Percentiles rank a stretch among this genome's conserved stretches.
Evolutionary conservation across 1,140 invertebrate genomes (phyloP).

Genomic region (Psilanteris sp.): DNA sequence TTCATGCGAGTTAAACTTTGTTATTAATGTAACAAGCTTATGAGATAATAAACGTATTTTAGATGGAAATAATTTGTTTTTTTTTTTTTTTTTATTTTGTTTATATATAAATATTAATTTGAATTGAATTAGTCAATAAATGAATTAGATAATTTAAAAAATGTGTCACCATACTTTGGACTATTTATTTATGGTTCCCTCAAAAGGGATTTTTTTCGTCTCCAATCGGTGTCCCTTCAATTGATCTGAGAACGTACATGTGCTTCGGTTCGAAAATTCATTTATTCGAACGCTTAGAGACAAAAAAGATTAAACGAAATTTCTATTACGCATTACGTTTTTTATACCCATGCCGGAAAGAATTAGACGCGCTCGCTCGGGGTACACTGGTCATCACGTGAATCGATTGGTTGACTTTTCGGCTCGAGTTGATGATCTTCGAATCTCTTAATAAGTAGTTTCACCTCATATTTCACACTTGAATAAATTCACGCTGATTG

Average conservation of each 20-base stretch:
- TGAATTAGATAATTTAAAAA: too few relatives aligned
- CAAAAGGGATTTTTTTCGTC: too few relatives aligned
- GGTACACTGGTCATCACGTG: slow-evolving; percentile 34
- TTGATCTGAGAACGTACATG: slow-evolving; percentile 40
- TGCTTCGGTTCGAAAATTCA: slow-evolving; percentile 3
- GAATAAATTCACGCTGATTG: slow-evolving; percentile 21
- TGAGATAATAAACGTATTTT: too few relatives aligned
- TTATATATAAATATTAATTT: too few relatives aligned
- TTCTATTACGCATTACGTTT: slow-evolving; percentile 21
- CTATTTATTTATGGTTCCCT: too few relatives aligned
- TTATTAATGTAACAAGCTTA: too few relatives aligned
- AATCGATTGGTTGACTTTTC: slow-evolving; percentile 33
- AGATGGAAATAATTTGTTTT: too few relatives aligned
- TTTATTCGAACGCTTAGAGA: slow-evolving; percentile 2
- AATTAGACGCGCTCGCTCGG: slow-evolving; percentile 52
- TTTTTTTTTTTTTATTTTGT: too few relatives aligned
- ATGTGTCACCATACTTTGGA: too few relatives aligned
- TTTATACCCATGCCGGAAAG: slow-evolving; percentile 36
- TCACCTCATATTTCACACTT: slow-evolving; percentile 49
- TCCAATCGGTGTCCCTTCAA: slow-evolving; percentile 3
- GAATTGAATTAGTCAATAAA: too few relatives aligned
- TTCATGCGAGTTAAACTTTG: too few relatives aligned
- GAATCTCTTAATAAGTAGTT: slow-evolving; percentile 29
- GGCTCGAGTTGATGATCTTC: slow-evolving; percentile 22
- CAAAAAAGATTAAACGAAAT: slow-evolving; percentile 30